These are phyloP conservation scores for Lobophora halterata DNA, from an alignment of 2,888 invertebrate species.

Conservation along the genomic window DNA sequence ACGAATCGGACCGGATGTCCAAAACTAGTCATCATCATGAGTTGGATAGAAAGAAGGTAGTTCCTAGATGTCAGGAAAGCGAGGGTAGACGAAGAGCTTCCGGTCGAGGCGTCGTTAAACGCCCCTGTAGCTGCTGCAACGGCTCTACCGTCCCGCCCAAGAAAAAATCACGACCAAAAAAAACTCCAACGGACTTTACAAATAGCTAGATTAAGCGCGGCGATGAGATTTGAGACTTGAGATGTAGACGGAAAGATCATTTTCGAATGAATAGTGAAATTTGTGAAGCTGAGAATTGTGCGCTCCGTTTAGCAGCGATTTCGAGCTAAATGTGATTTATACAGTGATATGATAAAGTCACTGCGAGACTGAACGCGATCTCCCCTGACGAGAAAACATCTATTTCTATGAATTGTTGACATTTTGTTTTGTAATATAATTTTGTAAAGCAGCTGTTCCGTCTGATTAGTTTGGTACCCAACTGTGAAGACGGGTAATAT, in stretches of 20 bases:
- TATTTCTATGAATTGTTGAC: constrained; percentile 54
- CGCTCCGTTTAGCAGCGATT: constrained; percentile 1
- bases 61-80: constrained; percentile 47
- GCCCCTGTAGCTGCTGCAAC: constrained; percentile 82
- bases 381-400: constrained; percentile 38
- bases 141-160: constrained; percentile 78
- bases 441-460: constrained; percentile 46
- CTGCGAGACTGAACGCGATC: constrained; percentile 32
- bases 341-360: constrained; percentile 16
- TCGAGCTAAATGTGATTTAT: constrained; percentile 13
- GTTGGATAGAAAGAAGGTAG: constrained; percentile 62
- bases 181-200: constrained; percentile 21
- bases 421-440: constrained; percentile 72
- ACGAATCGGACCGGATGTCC: constrained; percentile 4
- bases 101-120: constrained; percentile 80
- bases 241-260: too few species aligned
- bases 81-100: constrained; percentile 60
- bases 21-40: constrained; percentile 37
- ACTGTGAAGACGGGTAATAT: too few species aligned
- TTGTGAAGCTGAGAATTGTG: neutral
- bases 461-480: too few species aligned
- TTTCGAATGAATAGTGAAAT: too few species aligned
- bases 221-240: too few species aligned
- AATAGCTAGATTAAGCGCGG: too few species aligned
- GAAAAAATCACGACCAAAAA: constrained; percentile 62